phyloP scores from a whole-genome alignment of 2,888 invertebrate species.

The Cerastis leucographa region DNA sequence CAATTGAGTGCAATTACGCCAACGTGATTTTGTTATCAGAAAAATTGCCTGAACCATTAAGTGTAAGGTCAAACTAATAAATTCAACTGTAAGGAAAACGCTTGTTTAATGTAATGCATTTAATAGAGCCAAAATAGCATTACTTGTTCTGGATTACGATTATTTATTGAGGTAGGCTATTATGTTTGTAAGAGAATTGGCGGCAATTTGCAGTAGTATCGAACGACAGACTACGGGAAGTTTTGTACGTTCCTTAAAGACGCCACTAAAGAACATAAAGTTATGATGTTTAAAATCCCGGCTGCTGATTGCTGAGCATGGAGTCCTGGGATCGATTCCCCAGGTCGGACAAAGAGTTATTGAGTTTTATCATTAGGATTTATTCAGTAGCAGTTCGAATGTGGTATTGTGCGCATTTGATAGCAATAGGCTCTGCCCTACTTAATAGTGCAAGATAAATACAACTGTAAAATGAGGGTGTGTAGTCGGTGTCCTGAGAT shows the following conservation, averaged over 20 bases:
- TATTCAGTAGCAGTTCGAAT: background rate
- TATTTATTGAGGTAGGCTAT: background rate
- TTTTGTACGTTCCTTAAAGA: background rate
- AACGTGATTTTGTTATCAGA: slow-evolving; percentile 55
- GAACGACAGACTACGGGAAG: background rate
- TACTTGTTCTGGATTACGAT: slow-evolving; percentile 3
- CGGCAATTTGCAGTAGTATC: background rate
- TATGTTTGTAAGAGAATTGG: background rate
- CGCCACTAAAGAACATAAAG: background rate
- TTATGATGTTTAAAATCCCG: background rate
- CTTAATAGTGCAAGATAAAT: background rate
- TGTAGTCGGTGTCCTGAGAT: background rate
- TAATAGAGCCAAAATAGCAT: background rate
- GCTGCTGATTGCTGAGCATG: background rate
- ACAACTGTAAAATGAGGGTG: background rate
- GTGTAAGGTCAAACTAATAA: slow-evolving; percentile 56
- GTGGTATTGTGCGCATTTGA: background rate
- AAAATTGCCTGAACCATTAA: slow-evolving; percentile 49
- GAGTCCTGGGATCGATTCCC: background rate
- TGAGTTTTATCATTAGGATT: background rate
- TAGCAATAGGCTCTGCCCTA: background rate
- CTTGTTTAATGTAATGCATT: slow-evolving; percentile 28
- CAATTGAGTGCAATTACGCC: slow-evolving; percentile 58
- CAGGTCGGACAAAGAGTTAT: background rate
- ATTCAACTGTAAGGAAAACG: slow-evolving; percentile 38